Evolutionary conservation across 2,888 invertebrate genomes (phyloP).

Genomic region (Caenorhabditis doughertyi): DNA sequence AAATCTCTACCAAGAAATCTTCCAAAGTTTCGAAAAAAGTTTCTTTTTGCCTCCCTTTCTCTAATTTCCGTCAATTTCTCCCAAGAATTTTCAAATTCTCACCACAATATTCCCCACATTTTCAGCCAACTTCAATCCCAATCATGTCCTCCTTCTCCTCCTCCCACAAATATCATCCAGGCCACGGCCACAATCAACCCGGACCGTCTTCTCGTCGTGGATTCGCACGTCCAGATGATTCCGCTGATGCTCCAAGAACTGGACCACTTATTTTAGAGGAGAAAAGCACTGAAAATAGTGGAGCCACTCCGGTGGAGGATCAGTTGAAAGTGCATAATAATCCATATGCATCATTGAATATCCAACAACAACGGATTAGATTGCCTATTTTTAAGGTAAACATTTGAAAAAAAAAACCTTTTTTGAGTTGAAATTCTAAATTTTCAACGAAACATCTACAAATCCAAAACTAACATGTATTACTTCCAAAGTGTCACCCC

Average conservation of each 20-base stretch:
- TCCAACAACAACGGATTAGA: conserved; percentile 90
- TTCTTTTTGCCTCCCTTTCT: no score
- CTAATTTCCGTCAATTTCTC: no score
- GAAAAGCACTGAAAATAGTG: conserved; percentile 52
- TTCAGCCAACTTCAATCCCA: conserved; percentile 4
- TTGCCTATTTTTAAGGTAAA: conserved; percentile 90
- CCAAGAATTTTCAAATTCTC: no score
- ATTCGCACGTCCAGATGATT: conserved; percentile 63
- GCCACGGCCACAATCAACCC: conserved; percentile 42
- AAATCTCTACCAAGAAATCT: no score
- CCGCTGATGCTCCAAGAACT: conserved; percentile 65
- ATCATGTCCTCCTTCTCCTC: not conserved
- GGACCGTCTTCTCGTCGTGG: conserved; percentile 31
- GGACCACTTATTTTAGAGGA: conserved; percentile 75
- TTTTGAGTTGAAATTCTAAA: no score
- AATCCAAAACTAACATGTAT: no score
- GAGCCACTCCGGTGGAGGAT: conserved; percentile 36
- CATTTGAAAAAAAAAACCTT: not conserved
- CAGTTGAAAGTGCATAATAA: conserved; percentile 85
- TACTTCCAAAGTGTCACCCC: no score
- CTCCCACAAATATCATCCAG: conserved; percentile 64
- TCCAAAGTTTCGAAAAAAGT: no score
- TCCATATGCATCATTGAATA: conserved; percentile 89
- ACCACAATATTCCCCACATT: no score
- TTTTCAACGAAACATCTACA: no score